Evolutionary conservation across 2,113 vertebrate genomes (phyloP).

Genomic region (Miniopterus natalensis): DNA sequence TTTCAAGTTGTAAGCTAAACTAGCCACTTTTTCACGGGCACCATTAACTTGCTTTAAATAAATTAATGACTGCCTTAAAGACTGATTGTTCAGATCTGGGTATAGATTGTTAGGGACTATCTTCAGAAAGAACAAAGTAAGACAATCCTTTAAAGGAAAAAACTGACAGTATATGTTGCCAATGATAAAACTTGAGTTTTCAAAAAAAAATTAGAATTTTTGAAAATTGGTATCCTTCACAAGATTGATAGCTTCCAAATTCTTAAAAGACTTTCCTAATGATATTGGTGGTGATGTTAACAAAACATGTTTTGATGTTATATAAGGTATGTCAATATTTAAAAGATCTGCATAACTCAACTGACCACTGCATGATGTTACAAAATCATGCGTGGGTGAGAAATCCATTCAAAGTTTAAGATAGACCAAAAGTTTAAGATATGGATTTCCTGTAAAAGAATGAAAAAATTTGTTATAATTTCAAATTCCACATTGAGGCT

Average conservation of each 20-base stretch:
- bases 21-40: neutral
- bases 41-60: neutral
- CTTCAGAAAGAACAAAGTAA: neutral
- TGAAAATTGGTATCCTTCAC: neutral
- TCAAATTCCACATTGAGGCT: neutral
- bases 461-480: neutral
- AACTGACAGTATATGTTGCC: neutral
- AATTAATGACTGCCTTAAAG: neutral
- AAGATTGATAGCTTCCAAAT: neutral
- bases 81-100: neutral
- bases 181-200: neutral
- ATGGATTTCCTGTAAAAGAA: neutral
- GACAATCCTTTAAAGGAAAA: conserved; percentile 14
- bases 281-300: neutral
- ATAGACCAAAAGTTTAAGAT: conserved; percentile 5
- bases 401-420: neutral
- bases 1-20: conserved; percentile 2
- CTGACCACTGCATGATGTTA: neutral
- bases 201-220: neutral
- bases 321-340: neutral
- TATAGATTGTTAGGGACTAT: neutral
- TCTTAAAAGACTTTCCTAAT: neutral
- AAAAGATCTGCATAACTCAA: neutral
- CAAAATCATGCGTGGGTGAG: neutral
- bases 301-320: neutral